These are phyloP conservation scores for Antennarius maculatus DNA, from an alignment of 2,797 vertebrate species.

Conservation along the genomic window DNA sequence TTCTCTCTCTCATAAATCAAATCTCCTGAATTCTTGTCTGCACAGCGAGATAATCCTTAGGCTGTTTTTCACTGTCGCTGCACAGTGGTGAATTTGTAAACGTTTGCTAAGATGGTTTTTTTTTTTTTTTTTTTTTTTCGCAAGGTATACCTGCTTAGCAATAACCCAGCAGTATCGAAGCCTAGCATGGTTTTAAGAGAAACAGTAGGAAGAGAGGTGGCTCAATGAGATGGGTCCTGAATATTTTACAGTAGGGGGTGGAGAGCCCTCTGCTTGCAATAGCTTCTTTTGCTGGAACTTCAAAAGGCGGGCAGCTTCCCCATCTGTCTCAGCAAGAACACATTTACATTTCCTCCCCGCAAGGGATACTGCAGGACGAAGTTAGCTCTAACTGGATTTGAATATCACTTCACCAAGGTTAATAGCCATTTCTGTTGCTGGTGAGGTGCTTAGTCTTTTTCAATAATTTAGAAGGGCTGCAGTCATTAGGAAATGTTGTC, in stretches of 20 bases:
- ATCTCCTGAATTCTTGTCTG: constrained; percentile 75
- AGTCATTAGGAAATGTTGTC: constrained; percentile 76
- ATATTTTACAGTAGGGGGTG: constrained; percentile 80
- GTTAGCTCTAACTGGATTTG: constrained; percentile 82
- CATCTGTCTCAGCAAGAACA: constrained; percentile 82
- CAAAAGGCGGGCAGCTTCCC: constrained; percentile 79
- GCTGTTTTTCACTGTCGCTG: constrained; percentile 72
- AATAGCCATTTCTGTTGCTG: constrained; percentile 82
- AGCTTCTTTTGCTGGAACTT: constrained; percentile 78
- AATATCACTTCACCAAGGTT: constrained; percentile 84
- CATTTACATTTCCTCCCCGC: constrained; percentile 84
- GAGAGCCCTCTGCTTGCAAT: constrained; percentile 60
- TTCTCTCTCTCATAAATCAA: constrained; percentile 72
- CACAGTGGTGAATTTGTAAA: constrained; percentile 70
- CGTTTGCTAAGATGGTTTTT: constrained; percentile 61
- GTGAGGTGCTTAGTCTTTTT: constrained; percentile 81
- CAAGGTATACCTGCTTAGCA: constrained; percentile 56
- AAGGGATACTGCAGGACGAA: constrained; percentile 79
- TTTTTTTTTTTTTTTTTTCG: constrained; percentile 49
- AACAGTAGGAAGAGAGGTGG: constrained; percentile 61
- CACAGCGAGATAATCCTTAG: constrained; percentile 76
- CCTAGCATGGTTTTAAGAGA: constrained; percentile 60
- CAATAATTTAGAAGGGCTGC: constrained; percentile 81
- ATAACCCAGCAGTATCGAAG: constrained; percentile 57
- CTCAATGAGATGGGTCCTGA: constrained; percentile 75